Percentiles rank a stretch among this genome's conserved stretches.
Conservation (phyloP, 1,140 invertebrate species). For the Drosophila ficusphila region DNA sequence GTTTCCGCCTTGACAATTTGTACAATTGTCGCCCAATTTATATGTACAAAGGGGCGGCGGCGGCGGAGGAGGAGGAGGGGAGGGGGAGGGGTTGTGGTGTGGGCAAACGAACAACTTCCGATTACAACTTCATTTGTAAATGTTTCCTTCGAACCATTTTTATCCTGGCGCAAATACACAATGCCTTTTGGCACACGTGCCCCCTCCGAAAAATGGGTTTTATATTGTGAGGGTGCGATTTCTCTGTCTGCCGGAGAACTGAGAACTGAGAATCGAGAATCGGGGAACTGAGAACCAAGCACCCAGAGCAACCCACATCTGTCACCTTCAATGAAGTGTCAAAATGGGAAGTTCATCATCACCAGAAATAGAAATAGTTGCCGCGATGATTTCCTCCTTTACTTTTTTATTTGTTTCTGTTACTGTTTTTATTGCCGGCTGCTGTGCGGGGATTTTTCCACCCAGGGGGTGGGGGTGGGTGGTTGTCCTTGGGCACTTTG, state of each 20-base stretch:
- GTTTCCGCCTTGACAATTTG: conserved; percentile 84
- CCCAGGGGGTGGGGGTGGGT: conserved; percentile 7
- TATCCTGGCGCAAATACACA: conserved; percentile 54
- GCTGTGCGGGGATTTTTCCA: conserved; percentile 62
- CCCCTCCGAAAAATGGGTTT: conserved; percentile 10
- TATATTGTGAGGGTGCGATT: conserved; percentile 25
- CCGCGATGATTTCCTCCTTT: conserved; percentile 63
- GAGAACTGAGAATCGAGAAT: not conserved
- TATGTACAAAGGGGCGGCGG: conserved; percentile 43
- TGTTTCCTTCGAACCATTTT: conserved; percentile 79
- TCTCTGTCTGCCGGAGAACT: conserved; percentile 3
- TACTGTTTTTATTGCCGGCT: conserved; percentile 74
- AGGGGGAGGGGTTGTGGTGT: conserved; percentile 14
- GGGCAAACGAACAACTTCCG: conserved; percentile 84
- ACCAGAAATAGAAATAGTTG: conserved; percentile 69
- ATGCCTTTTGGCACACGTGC: conserved; percentile 59
- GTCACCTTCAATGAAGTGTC: conserved; percentile 83
- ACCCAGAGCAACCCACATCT: conserved; percentile 68
- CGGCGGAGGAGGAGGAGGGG: conserved; percentile 1
- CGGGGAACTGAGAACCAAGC: not conserved
- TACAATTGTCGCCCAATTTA: conserved; percentile 84
- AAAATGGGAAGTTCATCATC: conserved; percentile 76
- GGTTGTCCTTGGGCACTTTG: conserved; percentile 3
- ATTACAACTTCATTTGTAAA: conserved; percentile 84
- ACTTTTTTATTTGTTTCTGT: conserved; percentile 54